These are phyloP conservation scores for Pseudochaenichthys georgianus DNA, from an alignment of 2,797 vertebrate species.

Conservation along the genomic window DNA sequence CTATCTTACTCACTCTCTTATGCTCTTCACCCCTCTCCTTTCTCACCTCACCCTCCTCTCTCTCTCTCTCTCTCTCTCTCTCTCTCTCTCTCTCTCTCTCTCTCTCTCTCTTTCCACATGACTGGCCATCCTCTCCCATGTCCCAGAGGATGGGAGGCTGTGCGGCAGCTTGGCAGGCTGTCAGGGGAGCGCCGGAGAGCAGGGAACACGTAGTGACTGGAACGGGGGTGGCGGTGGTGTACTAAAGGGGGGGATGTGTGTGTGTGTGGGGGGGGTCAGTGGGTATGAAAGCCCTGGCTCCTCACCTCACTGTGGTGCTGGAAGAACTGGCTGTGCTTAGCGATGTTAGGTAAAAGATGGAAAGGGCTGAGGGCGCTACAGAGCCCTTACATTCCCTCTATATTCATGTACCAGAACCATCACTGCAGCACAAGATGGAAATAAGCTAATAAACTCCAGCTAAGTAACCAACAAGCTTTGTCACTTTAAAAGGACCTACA, in stretches of 20 bases:
- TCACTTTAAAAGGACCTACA: conserved; percentile 29
- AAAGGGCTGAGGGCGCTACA: conserved; percentile 31
- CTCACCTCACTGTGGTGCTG: conserved; percentile 55
- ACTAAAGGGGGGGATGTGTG: background rate
- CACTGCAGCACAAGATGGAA: conserved; percentile 5
- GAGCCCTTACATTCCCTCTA: background rate
- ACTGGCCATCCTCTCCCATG: conserved; percentile 80
- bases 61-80: conserved; percentile 17
- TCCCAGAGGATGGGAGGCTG: conserved; percentile 80
- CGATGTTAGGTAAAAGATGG: conserved; percentile 36
- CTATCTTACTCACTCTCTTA: conserved; percentile 51
- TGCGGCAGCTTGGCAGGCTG: conserved; percentile 82
- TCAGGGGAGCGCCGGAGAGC: conserved; percentile 79
- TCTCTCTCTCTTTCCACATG: conserved; percentile 80
- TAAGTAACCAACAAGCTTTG: conserved; percentile 14
- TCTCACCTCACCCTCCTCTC: conserved; percentile 42
- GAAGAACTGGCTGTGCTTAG: conserved; percentile 51
- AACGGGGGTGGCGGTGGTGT: conserved; percentile 55
- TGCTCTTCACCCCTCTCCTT: conserved; percentile 35
- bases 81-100: conserved; percentile 51
- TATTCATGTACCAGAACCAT: conserved; percentile 4
- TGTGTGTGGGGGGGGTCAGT: background rate
- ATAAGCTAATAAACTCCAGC: conserved; percentile 18
- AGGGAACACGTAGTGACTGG: conserved; percentile 82
- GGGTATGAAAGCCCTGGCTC: conserved; percentile 43